Base-by-base conservation (phyloP, 2,797 vertebrate genomes). In the Galago senegalensis region DNA sequence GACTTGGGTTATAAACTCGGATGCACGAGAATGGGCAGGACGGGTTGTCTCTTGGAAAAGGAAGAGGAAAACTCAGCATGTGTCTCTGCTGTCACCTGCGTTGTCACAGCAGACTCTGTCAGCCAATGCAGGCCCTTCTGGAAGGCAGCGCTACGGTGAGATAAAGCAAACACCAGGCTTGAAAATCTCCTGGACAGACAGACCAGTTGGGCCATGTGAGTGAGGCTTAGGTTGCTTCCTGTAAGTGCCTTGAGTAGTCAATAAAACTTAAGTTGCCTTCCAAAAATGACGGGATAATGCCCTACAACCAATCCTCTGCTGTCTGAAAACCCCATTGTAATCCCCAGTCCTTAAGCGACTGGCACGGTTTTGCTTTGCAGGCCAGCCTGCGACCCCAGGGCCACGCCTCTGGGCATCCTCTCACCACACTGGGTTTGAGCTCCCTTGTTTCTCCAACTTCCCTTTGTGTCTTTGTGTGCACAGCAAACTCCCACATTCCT, bases 21-120 rank as follows among this genome's bases (percentile, higher is more conserved):
- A 27, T 13, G 23, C 0, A 23, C 0, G 9, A n/a, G 49, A 77
- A 61, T 4, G 7, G 27, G 7, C 23, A 10, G 16, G 1, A 3
- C 3, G 16, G 1, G 18, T 13, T 0, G 0, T 21, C 60, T 77
- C 34, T 11, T 1, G n/a, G 27, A 20, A 14, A 83, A 29, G 17
- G 49, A 37, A 12, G 77, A 12, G 60, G 70, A 58, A 63, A 43
- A 16, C 27, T 10, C 49, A 43, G 18, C 23, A 4, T 31, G 27
- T 12, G 40, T 18, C 20, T 63, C 11, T 56, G 17, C 29, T 27
- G 3, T 3, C 3, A 1, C 5, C 10, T 40, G 25, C 7, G 23
- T 40, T 56, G 4, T 49, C 61, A n/a, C 23, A 16, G 23, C n/a
- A 53, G 58, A 25, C 3, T 12, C 34, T 29, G 2, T 27, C 0